phyloP scores from a whole-genome alignment of 2,888 invertebrate genomes.

The Xestoiulus laeticollis region DNA sequence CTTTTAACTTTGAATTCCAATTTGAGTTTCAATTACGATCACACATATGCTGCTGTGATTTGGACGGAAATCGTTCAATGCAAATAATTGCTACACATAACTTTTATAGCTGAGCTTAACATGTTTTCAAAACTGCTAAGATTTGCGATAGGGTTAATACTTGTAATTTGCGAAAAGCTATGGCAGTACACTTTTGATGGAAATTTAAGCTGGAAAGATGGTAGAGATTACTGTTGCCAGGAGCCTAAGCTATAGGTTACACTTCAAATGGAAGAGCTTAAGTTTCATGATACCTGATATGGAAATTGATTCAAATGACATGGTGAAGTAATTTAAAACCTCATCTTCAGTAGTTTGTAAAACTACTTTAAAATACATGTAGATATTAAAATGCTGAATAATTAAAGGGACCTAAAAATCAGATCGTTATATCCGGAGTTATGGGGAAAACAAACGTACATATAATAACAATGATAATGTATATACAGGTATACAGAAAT shows the following conservation, averaged over 20 bases:
- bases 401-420: too few species aligned
- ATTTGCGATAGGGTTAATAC: neutral
- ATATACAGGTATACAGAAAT: too few species aligned
- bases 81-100: neutral
- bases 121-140: neutral
- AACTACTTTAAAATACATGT: too few species aligned
- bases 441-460: too few species aligned
- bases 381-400: too few species aligned
- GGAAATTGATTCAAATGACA: too few species aligned
- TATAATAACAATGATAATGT: too few species aligned
- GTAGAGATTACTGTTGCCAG: neutral
- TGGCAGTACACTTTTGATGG: neutral
- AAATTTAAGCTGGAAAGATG: neutral
- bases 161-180: neutral
- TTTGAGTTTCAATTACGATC: neutral
- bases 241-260: neutral
- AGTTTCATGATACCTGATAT: too few species aligned
- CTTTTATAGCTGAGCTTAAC: neutral
- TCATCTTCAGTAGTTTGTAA: too few species aligned
- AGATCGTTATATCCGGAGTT: too few species aligned
- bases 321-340: too few species aligned
- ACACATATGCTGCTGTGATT: neutral
- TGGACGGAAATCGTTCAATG: neutral
- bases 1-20: neutral
- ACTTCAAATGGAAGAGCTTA: neutral